A percentile compares a stretch with the other conserved stretches of the same genome.
Evolutionary conservation across 2,797 vertebrate genomes (phyloP).

Genomic region (Danio aesculapii): DNA sequence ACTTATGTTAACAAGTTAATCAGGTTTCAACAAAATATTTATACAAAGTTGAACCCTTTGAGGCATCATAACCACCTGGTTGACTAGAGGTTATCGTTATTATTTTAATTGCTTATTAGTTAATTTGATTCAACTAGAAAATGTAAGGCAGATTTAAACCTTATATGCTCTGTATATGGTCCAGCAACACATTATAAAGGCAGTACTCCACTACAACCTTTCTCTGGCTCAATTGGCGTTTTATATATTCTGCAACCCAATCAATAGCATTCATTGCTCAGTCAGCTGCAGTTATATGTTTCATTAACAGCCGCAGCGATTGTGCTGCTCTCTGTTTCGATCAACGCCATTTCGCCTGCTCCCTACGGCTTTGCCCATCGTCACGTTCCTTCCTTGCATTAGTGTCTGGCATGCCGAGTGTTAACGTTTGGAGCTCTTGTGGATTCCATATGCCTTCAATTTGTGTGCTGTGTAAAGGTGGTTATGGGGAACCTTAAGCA

Average conservation of each 20-base stretch:
- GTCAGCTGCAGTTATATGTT: slow-evolving; percentile 20
- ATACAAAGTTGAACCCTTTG: too few relatives aligned
- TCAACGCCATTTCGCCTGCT: slow-evolving; percentile 7
- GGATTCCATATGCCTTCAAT: neutral
- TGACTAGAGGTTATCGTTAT: too few relatives aligned
- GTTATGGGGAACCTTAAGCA: neutral
- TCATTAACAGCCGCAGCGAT: slow-evolving; percentile 38
- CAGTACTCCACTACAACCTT: slow-evolving; percentile 7
- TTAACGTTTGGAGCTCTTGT: slow-evolving; percentile 10
- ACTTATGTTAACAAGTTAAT: too few relatives aligned
- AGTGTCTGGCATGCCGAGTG: slow-evolving; percentile 16
- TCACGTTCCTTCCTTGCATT: slow-evolving; percentile 18
- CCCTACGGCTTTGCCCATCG: neutral
- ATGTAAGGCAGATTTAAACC: too few relatives aligned
- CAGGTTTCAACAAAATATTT: too few relatives aligned
- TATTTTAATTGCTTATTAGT: too few relatives aligned
- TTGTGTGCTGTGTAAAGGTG: slow-evolving; percentile 12
- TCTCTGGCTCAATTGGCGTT: slow-evolving; percentile 22
- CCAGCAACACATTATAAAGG: neutral
- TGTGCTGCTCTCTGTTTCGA: slow-evolving; percentile 33
- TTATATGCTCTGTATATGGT: neutral
- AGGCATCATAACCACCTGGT: too few relatives aligned
- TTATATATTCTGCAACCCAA: slow-evolving; percentile 35
- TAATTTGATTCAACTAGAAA: too few relatives aligned
- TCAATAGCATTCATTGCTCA: slow-evolving; percentile 46